phyloP scores from a whole-genome alignment of 1,140 invertebrate genomes.

The Megathymus violae region DNA sequence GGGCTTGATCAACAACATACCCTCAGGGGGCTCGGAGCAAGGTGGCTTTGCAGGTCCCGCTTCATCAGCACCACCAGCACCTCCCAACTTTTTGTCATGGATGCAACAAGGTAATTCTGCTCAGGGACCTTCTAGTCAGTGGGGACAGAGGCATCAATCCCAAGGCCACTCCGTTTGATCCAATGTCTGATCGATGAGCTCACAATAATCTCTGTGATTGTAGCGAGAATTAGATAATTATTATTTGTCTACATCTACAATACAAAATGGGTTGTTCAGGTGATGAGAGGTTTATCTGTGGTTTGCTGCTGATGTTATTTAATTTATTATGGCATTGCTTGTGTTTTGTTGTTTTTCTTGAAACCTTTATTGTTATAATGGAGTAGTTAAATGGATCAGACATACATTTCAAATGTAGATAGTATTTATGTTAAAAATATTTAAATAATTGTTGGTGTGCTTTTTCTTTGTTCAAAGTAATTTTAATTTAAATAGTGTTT shows the following conservation, averaged over 20 bases:
- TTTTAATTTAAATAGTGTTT: constrained; percentile 49
- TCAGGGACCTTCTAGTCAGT: constrained; percentile 82
- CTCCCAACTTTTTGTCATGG: constrained; percentile 84
- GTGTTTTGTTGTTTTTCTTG: constrained; percentile 78
- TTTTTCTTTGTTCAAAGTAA: constrained; percentile 55
- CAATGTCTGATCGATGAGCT: constrained; percentile 74
- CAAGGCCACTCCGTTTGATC: constrained; percentile 82
- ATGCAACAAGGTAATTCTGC: constrained; percentile 84
- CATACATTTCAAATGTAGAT: constrained; percentile 56
- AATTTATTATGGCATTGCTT: constrained; percentile 81
- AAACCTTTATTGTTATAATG: constrained; percentile 61
- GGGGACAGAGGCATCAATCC: constrained; percentile 79
- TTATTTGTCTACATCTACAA: constrained; percentile 74
- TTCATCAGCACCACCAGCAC: constrained; percentile 71
- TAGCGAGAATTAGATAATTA: constrained; percentile 82
- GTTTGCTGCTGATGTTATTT: constrained; percentile 80
- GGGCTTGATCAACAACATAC: constrained; percentile 89
- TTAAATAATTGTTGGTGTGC: constrained; percentile 66
- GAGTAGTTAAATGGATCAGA: constrained; percentile 52
- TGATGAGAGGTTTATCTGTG: constrained; percentile 63
- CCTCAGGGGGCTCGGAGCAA: constrained; percentile 84
- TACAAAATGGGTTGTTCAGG: constrained; percentile 75
- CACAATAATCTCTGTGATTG: constrained; percentile 84
- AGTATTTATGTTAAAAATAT: constrained; percentile 54
- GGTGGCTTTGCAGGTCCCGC: constrained; percentile 74